Conservation (phyloP, 2,797 vertebrate species). For the Malacoraja senta region DNA sequence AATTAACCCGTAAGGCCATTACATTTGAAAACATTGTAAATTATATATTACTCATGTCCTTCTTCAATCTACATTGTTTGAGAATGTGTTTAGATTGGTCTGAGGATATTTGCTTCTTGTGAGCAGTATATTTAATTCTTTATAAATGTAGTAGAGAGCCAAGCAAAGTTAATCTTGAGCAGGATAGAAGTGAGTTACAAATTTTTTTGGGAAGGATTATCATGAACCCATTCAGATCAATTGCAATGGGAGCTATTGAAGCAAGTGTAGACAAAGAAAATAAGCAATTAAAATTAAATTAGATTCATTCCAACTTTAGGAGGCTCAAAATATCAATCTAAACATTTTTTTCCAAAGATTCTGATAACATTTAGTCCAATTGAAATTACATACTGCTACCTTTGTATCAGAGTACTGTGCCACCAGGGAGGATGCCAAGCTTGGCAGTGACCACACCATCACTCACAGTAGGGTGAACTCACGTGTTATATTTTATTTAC, state of each 20-base stretch:
- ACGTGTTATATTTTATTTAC: too few relatives aligned
- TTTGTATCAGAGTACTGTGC: too few relatives aligned
- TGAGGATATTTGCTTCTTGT: neutral
- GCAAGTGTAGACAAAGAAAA: neutral
- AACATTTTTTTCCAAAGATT: neutral
- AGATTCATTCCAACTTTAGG: neutral
- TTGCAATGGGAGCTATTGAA: neutral
- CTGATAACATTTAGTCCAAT: neutral
- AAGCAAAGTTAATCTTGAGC: neutral
- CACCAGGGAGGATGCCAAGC: too few relatives aligned
- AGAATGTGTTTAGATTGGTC: neutral
- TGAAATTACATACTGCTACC: neutral
- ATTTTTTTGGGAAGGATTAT: neutral
- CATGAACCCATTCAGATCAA: neutral
- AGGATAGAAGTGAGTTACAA: neutral
- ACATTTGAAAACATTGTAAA: neutral
- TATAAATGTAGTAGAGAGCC: neutral
- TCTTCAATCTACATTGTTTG: neutral
- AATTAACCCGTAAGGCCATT: neutral
- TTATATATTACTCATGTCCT: conserved; percentile 1
- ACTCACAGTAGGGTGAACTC: too few relatives aligned
- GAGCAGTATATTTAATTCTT: neutral
- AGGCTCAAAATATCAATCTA: neutral
- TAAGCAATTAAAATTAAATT: neutral
- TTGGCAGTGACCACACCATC: too few relatives aligned